Evolutionary conservation across 2,113 vertebrate species (phyloP), one percentile per base, ranked within the genome.

Genomic region (Gallinago paraguaiae): DNA sequence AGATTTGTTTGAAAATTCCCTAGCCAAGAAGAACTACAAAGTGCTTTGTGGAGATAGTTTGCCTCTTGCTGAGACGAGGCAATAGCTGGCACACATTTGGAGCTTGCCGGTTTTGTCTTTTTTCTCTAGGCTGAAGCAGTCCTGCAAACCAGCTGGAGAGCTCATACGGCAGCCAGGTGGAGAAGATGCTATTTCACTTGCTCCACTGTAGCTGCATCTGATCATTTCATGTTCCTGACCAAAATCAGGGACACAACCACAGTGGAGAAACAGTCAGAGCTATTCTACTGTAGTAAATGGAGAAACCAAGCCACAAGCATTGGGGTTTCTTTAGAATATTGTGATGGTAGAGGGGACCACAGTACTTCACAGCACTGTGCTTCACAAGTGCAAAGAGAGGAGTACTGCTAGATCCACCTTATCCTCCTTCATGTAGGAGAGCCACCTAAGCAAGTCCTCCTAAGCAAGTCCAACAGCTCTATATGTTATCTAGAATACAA

Each of bases 401-500:
- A 41, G 14, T 27, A 48, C 39, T 27, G 53, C 68, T n/a, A n/a
- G 14, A 15, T 28, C 20, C 56, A 27, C 10, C 35, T 50, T n/a
- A 45, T 9, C 27, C 6, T 39, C 24, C 57, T 45, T 37, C 35
- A 11, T 37, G 31, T 11, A 31, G 33, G 10, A 70, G 28, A n/a
- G 10, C 35, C 51, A 33, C 0, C 2, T 82, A 27, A 51, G 50
- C 70, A 46, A 46, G 48, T 39, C 13, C 30, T 20, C n/a, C 19
- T 45, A 23, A 31, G 48, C 23, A 69, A 53, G 50, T 41, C 13
- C 27, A 64, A 35, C 6, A 51, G 33, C 41, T 37, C 20, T 31
- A 27, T 5, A 15, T 0, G 0, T 43, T 43, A 45, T 45, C n/a
- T 48, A 54, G 19, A 56, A 25, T 1, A 65, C 13, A 48, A 86